Evolutionary conservation across 2,113 vertebrate species (phyloP), one percentile per base, ranked within the genome.

Genomic region (Mesitornis unicolor): DNA sequence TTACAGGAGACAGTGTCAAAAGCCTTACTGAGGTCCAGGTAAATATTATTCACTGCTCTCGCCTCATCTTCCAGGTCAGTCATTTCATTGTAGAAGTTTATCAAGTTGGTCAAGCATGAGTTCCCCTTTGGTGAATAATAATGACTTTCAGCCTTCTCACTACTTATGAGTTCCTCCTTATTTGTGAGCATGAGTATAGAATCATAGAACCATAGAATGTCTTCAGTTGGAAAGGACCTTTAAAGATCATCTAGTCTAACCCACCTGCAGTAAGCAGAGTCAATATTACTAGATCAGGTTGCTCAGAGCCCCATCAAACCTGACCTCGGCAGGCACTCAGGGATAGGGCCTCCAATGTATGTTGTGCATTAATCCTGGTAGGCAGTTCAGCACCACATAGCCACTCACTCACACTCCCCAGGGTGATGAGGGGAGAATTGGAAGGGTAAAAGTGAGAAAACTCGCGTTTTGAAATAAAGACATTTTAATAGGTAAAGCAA

Each of bases 381-480:
- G 11, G 7, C 28, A 12, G 6, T 51, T 87, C 21, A 60, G 35
- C 11, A 40, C 8, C 16, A 54, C 13, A 36, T 8, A 76, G 35
- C 3, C 0, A 1, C 17, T 60, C 38, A 9, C 14, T 79, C 31
- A 1, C 9, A 53, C 16, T 16, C 7, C 13, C 3, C 36, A 47
- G 9, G 22, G 48, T 36, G 26, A 85, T 33, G 6, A 1, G 5
- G 5, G 63, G 31, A 73, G 16, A 60, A 75, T 0, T 29, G 4
- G 40, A 90, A 65, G 9, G 29, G 11, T 60, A 18, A 61, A 84
- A 78, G 28, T 38, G 53, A 54, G 38, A 85, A 64, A 48, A 74
- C 26, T 67, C 3, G 2, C 17, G 3, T 26, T 11, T 31, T 48
- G 53, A 74, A 68, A 69, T 69, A 60, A 40, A 91, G 25, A 24